Evolutionary conservation across 2,797 vertebrate genomes (phyloP).

Genomic region (Fratercula arctica): DNA sequence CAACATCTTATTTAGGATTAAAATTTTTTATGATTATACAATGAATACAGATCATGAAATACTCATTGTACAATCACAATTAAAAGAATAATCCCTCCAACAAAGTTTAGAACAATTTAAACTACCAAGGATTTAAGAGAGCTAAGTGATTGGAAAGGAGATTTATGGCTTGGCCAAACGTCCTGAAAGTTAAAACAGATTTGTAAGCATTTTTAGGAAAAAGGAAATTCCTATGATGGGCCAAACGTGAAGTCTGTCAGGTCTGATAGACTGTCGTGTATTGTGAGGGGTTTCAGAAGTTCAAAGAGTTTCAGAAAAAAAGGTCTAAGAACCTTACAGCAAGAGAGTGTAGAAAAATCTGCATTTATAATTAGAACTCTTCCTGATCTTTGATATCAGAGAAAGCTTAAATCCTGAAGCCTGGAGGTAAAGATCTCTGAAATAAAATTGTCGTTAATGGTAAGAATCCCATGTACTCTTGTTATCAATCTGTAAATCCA

Average conservation of each 20-base stretch:
- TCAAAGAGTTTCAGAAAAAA: neutral
- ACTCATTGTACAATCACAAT: conserved; percentile 63
- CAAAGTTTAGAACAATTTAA: conserved; percentile 68
- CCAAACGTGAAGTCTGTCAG: neutral
- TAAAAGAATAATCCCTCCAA: conserved; percentile 74
- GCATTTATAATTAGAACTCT: neutral
- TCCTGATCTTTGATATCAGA: neutral
- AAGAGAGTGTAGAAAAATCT: neutral
- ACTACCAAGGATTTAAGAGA: conserved; percentile 60
- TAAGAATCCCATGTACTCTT: neutral
- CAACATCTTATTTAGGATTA: conserved; percentile 78
- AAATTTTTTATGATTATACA: conserved; percentile 65
- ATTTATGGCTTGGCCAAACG: conserved; percentile 47
- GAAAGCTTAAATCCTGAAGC: neutral
- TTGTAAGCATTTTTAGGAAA: neutral
- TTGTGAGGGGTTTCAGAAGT: neutral
- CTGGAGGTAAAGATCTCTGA: neutral
- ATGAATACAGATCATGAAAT: conserved; percentile 69
- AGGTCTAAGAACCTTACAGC: neutral
- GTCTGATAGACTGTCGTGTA: neutral
- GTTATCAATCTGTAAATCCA: neutral
- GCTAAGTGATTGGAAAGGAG: conserved; percentile 61
- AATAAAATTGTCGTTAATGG: neutral
- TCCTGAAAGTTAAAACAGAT: conserved; percentile 54
- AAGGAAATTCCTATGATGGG: neutral